phyloP scores from a whole-genome alignment of 2,888 invertebrate genomes.

The Leptarthrus brevirostris region DNA sequence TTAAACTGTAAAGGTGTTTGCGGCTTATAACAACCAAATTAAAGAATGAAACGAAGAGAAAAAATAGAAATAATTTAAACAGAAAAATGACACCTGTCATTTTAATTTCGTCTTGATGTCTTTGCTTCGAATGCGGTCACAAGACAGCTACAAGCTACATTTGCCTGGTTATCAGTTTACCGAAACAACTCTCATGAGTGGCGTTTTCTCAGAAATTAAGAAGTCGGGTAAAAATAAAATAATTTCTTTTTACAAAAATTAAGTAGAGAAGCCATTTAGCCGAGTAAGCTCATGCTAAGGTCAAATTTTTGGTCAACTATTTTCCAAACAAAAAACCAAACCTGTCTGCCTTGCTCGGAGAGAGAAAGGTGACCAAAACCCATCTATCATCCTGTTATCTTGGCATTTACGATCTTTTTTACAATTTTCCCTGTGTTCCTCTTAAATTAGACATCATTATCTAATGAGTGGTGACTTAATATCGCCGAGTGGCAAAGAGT shows the following conservation, averaged over 20 bases:
- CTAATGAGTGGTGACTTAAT: slow-evolving; percentile 47
- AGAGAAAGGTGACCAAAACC: slow-evolving; percentile 30
- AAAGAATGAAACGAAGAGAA: too few species aligned
- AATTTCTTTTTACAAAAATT: too few species aligned
- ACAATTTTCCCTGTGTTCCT: not conserved
- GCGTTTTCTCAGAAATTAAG: too few species aligned
- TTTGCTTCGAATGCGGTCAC: slow-evolving; percentile 25
- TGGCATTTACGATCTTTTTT: slow-evolving; percentile 45
- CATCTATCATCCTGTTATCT: slow-evolving; percentile 43
- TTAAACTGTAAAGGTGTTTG: not conserved
- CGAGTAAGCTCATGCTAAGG: too few species aligned
- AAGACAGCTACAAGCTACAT: slow-evolving; percentile 21
- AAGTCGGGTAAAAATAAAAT: too few species aligned
- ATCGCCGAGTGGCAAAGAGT: slow-evolving; percentile 25
- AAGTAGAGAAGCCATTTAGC: too few species aligned
- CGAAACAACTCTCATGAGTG: too few species aligned
- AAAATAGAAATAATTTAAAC: too few species aligned
- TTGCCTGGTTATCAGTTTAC: slow-evolving; percentile 26
- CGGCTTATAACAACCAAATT: too few species aligned
- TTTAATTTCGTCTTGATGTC: slow-evolving; percentile 39
- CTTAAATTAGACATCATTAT: slow-evolving; percentile 46
- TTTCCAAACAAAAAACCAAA: too few species aligned
- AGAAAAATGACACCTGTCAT: slow-evolving; percentile 41
- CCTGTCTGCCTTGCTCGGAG: too few species aligned
- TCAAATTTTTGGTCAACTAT: too few species aligned